A percentile compares a stretch with the other conserved stretches of the same genome.
These are phyloP conservation scores for Melolontha melolontha DNA, from an alignment of 2,888 invertebrate species.

Conservation along the genomic window DNA sequence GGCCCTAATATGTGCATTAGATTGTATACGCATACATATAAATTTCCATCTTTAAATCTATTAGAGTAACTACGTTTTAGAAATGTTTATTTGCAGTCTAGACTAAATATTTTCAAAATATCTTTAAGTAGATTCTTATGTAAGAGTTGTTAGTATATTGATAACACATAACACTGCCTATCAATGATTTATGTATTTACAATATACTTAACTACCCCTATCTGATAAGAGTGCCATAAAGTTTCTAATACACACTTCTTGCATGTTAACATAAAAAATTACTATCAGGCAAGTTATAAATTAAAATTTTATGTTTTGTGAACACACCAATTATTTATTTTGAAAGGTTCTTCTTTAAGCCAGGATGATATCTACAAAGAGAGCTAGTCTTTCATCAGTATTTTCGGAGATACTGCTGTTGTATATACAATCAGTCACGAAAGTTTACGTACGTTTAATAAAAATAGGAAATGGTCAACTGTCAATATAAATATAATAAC, in stretches of 20 bases:
- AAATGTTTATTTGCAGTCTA: slow-evolving; percentile 32
- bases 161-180: slow-evolving; percentile 28
- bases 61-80: neutral
- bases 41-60: neutral
- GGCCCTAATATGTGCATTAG: too few relatives aligned
- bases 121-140: slow-evolving; percentile 37
- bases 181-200: slow-evolving; percentile 38
- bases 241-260: slow-evolving; percentile 1
- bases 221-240: slow-evolving; percentile 25
- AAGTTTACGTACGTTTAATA: too few relatives aligned
- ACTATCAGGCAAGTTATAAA: too few relatives aligned
- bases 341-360: too few relatives aligned
- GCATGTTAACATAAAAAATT: neutral
- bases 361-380: too few relatives aligned
- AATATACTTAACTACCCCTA: slow-evolving; percentile 37
- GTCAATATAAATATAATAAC: too few relatives aligned
- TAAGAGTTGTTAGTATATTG: slow-evolving; percentile 27
- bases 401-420: too few relatives aligned
- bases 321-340: too few relatives aligned
- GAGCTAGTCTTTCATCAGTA: too few relatives aligned
- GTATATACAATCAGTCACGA: neutral
- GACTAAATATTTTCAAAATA: slow-evolving; percentile 36
- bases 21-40: too few relatives aligned
- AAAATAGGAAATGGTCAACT: too few relatives aligned
- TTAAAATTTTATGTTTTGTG: too few relatives aligned